Evolutionary conservation across 2,888 invertebrate species (phyloP), one percentile per base, ranked within the genome.

Genomic region (Euzophera pinguis): DNA sequence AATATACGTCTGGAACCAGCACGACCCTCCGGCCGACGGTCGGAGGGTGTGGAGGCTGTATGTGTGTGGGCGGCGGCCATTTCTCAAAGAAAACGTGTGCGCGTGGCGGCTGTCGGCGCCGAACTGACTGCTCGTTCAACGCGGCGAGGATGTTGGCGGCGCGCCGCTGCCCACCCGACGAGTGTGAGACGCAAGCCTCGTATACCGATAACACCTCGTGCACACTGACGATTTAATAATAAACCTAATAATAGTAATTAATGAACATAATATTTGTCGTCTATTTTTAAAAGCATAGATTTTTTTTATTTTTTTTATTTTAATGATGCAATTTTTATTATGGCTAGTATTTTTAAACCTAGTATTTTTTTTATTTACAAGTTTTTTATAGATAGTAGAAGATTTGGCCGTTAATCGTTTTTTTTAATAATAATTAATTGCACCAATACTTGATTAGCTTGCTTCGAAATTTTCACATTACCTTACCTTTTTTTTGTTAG

Each of bases 1-100:
- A 97, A 97, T 74, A 97, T 97, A 61, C 97, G 93, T 62, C 97
- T 92, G 63, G 96, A 96, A 56, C 96, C 96, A 89, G 96, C 94
- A 66, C 87, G 90, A 73, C 90, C 90, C 79, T 89, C 91, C 62
- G 87, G 76, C 70, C 89, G 84, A 71, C 90, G 88, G 73, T 89
- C 89, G 57, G 85, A 77, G 73, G 86, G 81, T 70, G 81, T 84
- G 74, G 88, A 78, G 79, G 84, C 83, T 74, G 85, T 67, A 73
- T 81, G 84, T 74, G 86, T 80, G 79, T 85, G 84, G 81, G 88
- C 85, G 70, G 88, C 84, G 67, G 88, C 89, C 89, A 90, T 90
- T 62, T 61, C 67, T 53, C 63, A 56, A 51, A 60, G 50, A 58
- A 62, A 62, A 85, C 89, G 86, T 83, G 78, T 81, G 67, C 84